Evolutionary conservation across 2,113 vertebrate species (phyloP).

Genomic region (Aspidoscelis tigris): DNA sequence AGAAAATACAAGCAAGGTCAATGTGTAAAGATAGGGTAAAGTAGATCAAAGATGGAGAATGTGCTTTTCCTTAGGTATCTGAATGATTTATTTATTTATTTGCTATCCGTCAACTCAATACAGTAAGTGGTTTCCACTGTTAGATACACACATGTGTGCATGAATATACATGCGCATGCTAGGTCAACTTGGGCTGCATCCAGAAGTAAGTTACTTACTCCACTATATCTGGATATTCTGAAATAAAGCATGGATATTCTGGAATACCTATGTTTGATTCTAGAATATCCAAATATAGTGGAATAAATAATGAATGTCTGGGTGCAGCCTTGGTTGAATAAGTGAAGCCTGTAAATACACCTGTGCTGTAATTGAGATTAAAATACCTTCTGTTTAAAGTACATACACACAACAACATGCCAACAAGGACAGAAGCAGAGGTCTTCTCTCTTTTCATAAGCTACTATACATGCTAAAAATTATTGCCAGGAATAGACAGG

Average conservation of each 20-base stretch:
- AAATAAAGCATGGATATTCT: too few species aligned
- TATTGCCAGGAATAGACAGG: not conserved
- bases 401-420: not conserved
- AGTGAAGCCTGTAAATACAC: slow-evolving; percentile 10
- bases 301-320: too few species aligned
- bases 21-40: slow-evolving; percentile 69
- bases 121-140: slow-evolving; percentile 12
- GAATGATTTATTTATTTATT: slow-evolving; percentile 3
- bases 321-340: not conserved
- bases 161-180: not conserved
- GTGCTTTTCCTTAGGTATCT: slow-evolving; percentile 18
- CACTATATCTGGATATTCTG: too few species aligned
- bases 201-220: too few species aligned
- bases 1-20: slow-evolving; percentile 83
- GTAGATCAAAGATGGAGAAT: slow-evolving; percentile 54
- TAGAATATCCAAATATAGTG: too few species aligned
- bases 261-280: too few species aligned
- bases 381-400: not conserved
- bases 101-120: slow-evolving; percentile 8
- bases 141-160: not conserved
- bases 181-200: too few species aligned
- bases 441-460: not conserved
- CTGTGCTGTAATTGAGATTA: not conserved
- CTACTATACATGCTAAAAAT: not conserved
- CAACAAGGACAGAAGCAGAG: not conserved